Percentiles rank a stretch among this genome's conserved stretches.
Conservation (phyloP, 2,113 vertebrate genomes). For the Dermatemys mawii region DNA sequence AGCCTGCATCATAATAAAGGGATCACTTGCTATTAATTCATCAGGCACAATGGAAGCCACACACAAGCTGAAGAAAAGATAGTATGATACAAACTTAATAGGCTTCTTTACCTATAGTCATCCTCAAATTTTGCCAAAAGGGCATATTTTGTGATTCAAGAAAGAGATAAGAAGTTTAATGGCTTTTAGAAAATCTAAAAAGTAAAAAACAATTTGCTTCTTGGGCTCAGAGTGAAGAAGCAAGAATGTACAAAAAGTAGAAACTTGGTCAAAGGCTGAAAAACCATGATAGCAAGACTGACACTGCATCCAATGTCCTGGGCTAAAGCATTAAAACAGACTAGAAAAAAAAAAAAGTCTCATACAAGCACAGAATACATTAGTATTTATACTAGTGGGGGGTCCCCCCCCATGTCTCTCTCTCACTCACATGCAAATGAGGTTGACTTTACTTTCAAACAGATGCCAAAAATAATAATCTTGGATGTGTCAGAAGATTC, state of each 20-base stretch:
- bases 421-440: not conserved
- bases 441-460: not conserved
- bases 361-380: not conserved
- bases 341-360: not conserved
- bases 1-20: not conserved
- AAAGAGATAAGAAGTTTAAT: not conserved
- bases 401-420: not conserved
- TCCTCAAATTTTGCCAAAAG: not conserved
- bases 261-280: not conserved
- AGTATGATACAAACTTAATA: not conserved
- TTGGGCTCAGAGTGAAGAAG: not conserved
- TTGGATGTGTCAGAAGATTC: not conserved
- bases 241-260: not conserved
- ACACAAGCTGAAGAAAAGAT: not conserved
- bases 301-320: not conserved
- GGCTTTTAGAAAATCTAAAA: not conserved
- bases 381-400: not conserved
- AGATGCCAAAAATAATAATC: not conserved
- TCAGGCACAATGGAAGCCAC: not conserved
- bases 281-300: not conserved
- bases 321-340: not conserved
- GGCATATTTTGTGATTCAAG: not conserved
- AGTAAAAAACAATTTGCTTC: not conserved
- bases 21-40: not conserved
- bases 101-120: not conserved